Evolutionary conservation across 2,888 invertebrate genomes (phyloP), one percentile per base, ranked within the genome.

Genomic region (Megaustenia siamemsis): DNA sequence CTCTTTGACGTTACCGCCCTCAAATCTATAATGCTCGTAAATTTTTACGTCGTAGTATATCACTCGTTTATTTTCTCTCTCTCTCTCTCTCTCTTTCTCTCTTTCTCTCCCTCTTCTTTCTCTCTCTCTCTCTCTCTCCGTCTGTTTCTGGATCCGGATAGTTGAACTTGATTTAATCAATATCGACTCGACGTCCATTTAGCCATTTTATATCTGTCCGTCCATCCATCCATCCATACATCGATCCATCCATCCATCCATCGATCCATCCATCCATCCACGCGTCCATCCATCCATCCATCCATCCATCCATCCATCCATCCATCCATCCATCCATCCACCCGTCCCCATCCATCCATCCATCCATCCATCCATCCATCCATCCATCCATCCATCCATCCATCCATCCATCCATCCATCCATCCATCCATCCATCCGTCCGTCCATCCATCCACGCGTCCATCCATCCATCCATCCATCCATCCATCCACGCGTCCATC

Each of bases 161-260:
- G 10, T 43, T 66, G 2, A 49, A n/a, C 66, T 28, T 66, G 24
- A 2, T 35, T 49, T n/a, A n/a, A n/a, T n/a, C n/a, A n/a, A n/a
- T n/a, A n/a, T n/a, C n/a, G n/a, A n/a, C n/a, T 43, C 4, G 63
- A 8, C 53, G 10, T 43, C 12, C 43, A 8, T 38, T 40, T 28
- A 18, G 5, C 49, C n/a, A n/a, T n/a, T 79, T 10, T 21, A 0
- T 53, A 8, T 45, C 66, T 69, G 1, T 71, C 40, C 56, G 3
- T 81, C 81, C 53, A 5, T 71, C 53, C 53, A 32, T 80, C 35
- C n/a, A n/a, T n/a, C n/a, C n/a, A n/a, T n/a, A n/a, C n/a, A n/a
- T n/a, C n/a, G n/a, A n/a, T n/a, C n/a, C n/a, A n/a, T n/a, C n/a
- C n/a, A n/a, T n/a, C 38, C 49, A 28, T 38, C 35, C 35, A 56